Base-by-base conservation (phyloP, 2,888 invertebrate genomes). In the Xestia rhomboidea region DNA sequence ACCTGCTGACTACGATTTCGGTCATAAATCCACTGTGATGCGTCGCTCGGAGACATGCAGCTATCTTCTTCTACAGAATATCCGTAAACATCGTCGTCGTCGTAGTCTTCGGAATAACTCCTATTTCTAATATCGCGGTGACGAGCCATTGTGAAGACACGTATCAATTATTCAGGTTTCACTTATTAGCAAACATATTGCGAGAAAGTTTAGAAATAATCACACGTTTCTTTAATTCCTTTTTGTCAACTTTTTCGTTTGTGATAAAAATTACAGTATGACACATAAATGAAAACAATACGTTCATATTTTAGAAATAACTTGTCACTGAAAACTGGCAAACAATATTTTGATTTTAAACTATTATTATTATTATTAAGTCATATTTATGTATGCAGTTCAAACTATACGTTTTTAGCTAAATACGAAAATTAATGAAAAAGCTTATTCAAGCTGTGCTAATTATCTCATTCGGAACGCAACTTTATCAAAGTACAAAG, bases 11-110 rank as follows among this genome's bases (percentile, higher is more conserved):
- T 98, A 60, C 97, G 97, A 84, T 97, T 98, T 66, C 99, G 97
- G 92, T 99, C 98, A 92, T 98, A 99, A 91, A 99, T 97, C 96
- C 98, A 99, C 91, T 98, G 98, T 79, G 98, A 97, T 60, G 98
- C 97, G 96, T 99, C 98, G 91, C 98, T 98, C 5, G 99, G 99
- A 24, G 99, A 99, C 90, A 99, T 98, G 92, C 98, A 98, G 94
- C 97, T 98, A 92, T 99, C 99, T 92, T 99, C 99, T 94, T 99
- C 99, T 63, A 99, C 98, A 5, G 99, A 99, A 94, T 99, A 98
- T 21, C 99, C 99, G 93, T 99, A 99, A 79, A 98, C 97, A 96
- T 99, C 99, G 91, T 99, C 98, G 90, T 98, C 98, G 91, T 99
- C 99, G 92, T 98, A 99, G 91, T 99, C 99, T 90, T 99, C 99